These are phyloP conservation scores for Stegophylla sp. DNA, from an alignment of 2,888 invertebrate species.

Conservation along the genomic window DNA sequence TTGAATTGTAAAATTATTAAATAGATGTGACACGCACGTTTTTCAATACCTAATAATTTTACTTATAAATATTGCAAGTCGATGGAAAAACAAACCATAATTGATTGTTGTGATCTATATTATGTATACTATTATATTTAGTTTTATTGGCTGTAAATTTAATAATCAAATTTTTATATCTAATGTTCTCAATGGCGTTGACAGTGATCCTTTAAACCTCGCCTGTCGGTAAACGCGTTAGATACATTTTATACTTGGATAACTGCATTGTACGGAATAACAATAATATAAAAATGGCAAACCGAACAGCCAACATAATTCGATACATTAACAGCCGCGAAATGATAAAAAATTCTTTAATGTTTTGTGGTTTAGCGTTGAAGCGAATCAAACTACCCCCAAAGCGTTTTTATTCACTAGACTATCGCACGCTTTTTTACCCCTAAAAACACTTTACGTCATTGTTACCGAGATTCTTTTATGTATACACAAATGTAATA, in stretches of 20 bases:
- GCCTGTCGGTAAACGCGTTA: neutral
- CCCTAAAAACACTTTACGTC: constrained; percentile 54
- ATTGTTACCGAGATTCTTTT: constrained; percentile 49
- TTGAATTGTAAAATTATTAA: no score
- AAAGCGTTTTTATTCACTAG: constrained; percentile 37
- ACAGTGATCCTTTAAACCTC: constrained; percentile 53
- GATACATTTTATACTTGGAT: constrained; percentile 52
- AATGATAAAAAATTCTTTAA: constrained; percentile 47
- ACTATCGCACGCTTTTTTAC: constrained; percentile 42
- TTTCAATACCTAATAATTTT: no score
- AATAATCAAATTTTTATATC: constrained; percentile 27
- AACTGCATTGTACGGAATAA: constrained; percentile 29
- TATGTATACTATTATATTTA: no score
- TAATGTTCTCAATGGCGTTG: constrained; percentile 31
- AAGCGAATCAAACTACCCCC: constrained; percentile 55
- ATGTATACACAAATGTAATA: constrained; percentile 11
- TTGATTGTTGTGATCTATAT: no score
- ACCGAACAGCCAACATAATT: constrained; percentile 42
- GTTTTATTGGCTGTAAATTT: no score
- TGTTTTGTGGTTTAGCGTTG: constrained; percentile 59
- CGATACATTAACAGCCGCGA: constrained; percentile 48
- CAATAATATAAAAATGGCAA: constrained; percentile 46
- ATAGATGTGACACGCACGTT: no score
- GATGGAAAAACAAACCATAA: no score
- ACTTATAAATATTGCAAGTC: no score